phyloP scores from a whole-genome alignment of 2,113 vertebrate species.

The Suricata suricatta region DNA sequence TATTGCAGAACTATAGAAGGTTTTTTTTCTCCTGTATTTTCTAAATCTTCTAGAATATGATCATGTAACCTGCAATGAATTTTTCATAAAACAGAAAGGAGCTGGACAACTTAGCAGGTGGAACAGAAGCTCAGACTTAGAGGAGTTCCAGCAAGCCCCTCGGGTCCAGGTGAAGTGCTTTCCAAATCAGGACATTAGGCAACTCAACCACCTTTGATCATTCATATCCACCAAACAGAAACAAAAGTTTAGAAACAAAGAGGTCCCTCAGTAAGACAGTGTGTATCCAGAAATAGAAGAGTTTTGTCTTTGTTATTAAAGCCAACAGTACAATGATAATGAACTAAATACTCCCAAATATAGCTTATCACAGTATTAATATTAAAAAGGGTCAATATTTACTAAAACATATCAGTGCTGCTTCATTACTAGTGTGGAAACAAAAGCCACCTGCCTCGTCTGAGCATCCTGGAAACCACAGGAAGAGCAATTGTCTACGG shows the following conservation, averaged over 20 bases:
- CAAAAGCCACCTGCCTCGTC: constrained; percentile 31
- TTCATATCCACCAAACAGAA: not conserved
- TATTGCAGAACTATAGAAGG: not conserved
- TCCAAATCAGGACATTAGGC: not conserved
- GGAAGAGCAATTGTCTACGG: constrained; percentile 54
- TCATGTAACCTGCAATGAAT: not conserved
- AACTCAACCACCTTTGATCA: not conserved
- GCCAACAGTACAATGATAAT: not conserved
- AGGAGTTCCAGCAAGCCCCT: not conserved
- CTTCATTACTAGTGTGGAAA: not conserved
- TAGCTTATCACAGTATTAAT: not conserved
- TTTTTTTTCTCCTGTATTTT: constrained; percentile 4
- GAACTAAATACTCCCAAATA: not conserved
- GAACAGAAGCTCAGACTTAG: not conserved
- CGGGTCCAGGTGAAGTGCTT: not conserved
- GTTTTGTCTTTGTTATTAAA: not conserved
- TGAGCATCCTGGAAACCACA: constrained; percentile 52
- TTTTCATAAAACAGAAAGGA: not conserved
- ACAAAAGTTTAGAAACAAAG: not conserved
- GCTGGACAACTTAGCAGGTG: not conserved
- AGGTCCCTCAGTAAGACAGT: not conserved
- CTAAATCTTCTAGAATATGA: not conserved
- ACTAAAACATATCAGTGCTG: not conserved
- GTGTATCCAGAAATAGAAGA: not conserved
- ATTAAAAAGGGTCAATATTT: not conserved